Percentiles rank a stretch among this genome's conserved stretches.
Evolutionary conservation across 1,140 invertebrate species (phyloP).

Genomic region (Drosophila seguyi): DNA sequence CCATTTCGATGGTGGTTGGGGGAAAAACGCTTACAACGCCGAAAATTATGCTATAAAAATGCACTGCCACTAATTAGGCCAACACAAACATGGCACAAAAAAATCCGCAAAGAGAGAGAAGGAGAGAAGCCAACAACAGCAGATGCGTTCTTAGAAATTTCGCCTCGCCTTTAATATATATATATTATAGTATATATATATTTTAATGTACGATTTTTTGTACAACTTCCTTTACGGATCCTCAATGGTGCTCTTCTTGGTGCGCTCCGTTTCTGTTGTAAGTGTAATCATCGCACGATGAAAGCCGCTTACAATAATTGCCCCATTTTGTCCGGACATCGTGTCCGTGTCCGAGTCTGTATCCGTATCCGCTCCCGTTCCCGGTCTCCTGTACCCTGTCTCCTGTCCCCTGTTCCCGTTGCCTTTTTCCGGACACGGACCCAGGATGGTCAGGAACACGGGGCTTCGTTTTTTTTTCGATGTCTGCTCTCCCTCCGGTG

Average conservation of each 20-base stretch:
- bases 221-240: slow-evolving; percentile 4
- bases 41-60: slow-evolving; percentile 82
- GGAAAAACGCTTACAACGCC: slow-evolving; percentile 73
- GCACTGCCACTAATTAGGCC: slow-evolving; percentile 80
- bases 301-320: slow-evolving; percentile 84
- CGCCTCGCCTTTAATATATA: slow-evolving; percentile 10
- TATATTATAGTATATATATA: slow-evolving; percentile 14
- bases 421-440: not conserved
- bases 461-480: slow-evolving; percentile 15
- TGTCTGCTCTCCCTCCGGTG: slow-evolving; percentile 14
- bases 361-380: slow-evolving; percentile 16
- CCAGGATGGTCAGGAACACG: not conserved
- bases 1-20: slow-evolving; percentile 62
- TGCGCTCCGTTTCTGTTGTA: slow-evolving; percentile 77
- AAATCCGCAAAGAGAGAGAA: no score
- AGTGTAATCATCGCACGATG: slow-evolving; percentile 82
- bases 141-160: slow-evolving; percentile 53
- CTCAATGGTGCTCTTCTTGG: slow-evolving; percentile 36
- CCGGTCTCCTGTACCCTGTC: not conserved
- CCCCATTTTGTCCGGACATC: slow-evolving; percentile 74
- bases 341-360: slow-evolving; percentile 38
- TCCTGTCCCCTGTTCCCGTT: not conserved
- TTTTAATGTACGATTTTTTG: slow-evolving; percentile 2
- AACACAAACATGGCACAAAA: slow-evolving; percentile 69
- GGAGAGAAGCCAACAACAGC: slow-evolving; percentile 23